These are phyloP conservation scores for Chesias legatella DNA, from an alignment of 2,888 invertebrate genomes.

Conservation along the genomic window DNA sequence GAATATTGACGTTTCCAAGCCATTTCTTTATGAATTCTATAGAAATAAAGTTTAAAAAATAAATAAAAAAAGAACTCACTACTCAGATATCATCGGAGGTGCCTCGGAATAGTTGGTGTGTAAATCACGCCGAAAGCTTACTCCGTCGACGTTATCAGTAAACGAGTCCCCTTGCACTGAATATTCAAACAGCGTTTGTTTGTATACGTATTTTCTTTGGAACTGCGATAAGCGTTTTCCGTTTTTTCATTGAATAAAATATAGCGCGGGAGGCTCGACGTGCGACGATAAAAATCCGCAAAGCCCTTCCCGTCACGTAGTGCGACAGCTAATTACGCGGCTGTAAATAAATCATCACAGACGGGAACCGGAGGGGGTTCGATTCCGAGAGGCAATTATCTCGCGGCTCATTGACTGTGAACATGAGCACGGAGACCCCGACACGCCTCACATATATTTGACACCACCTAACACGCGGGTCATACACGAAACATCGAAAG, in stretches of 20 bases:
- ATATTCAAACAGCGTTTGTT: conserved; percentile 74
- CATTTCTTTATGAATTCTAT: too few species aligned
- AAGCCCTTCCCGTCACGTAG: conserved; percentile 76
- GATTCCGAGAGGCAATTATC: conserved; percentile 77
- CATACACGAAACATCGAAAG: conserved; percentile 67
- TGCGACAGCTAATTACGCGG: conserved; percentile 79
- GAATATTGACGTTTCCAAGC: too few species aligned
- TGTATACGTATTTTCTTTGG: conserved; percentile 69
- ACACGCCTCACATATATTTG: conserved; percentile 62
- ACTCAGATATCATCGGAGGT: conserved; percentile 43
- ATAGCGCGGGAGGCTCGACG: conserved; percentile 59
- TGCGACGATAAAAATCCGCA: conserved; percentile 69
- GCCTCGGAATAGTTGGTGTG: conserved; percentile 54
- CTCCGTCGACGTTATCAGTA: conserved; percentile 66
- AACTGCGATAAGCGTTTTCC: conserved; percentile 69
- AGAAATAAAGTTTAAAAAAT: too few species aligned
- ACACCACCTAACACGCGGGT: conserved; percentile 60
- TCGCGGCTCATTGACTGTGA: conserved; percentile 75
- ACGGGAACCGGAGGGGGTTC: conserved; percentile 68
- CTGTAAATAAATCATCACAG: conserved; percentile 80
- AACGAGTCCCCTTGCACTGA: conserved; percentile 62
- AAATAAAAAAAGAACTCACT: too few species aligned
- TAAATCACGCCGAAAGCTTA: conserved; percentile 60
- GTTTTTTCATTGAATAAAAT: conserved; percentile 71
- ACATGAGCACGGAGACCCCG: conserved; percentile 60